phyloP scores from a whole-genome alignment of 2,797 vertebrate species.

The Sebastes hopkinsi region DNA sequence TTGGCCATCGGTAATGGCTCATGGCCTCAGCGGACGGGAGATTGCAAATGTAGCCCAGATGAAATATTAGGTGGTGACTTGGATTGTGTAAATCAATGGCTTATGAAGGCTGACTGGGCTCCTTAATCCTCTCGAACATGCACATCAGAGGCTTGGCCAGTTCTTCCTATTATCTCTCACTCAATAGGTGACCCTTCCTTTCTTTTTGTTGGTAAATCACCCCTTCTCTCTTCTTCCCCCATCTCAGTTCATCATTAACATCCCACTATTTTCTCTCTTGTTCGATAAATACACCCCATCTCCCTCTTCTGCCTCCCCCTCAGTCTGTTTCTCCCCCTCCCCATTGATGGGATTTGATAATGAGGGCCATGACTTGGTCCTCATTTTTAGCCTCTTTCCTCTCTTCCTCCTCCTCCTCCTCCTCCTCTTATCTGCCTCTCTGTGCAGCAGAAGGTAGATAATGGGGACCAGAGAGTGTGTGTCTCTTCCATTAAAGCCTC shows the following conservation, averaged over 20 bases:
- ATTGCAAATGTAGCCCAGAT: slow-evolving; percentile 76
- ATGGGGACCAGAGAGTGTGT: slow-evolving; percentile 73
- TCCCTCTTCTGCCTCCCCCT: background rate
- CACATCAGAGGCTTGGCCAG: slow-evolving; percentile 47
- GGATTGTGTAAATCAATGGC: slow-evolving; percentile 79
- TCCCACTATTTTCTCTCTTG: slow-evolving; percentile 42
- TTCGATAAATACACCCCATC: slow-evolving; percentile 24
- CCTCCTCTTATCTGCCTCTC: slow-evolving; percentile 63
- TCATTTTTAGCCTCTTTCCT: slow-evolving; percentile 64
- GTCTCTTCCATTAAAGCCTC: slow-evolving; percentile 74
- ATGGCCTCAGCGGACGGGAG: slow-evolving; percentile 70
- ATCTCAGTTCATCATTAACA: slow-evolving; percentile 52
- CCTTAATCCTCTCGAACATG: slow-evolving; percentile 44
- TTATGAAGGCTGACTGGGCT: slow-evolving; percentile 74
- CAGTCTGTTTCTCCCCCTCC: background rate
- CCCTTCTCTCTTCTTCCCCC: slow-evolving; percentile 31
- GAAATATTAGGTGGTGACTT: slow-evolving; percentile 76
- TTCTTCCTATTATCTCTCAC: slow-evolving; percentile 52
- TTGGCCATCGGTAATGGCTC: slow-evolving; percentile 76
- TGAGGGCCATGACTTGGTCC: slow-evolving; percentile 61
- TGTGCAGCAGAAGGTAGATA: slow-evolving; percentile 68
- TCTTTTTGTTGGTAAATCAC: slow-evolving; percentile 63
- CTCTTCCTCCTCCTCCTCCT: slow-evolving; percentile 50
- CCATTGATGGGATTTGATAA: slow-evolving; percentile 64
- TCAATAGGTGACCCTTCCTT: slow-evolving; percentile 44